These are phyloP conservation scores for Platerodrilus igneus DNA, from an alignment of 2,888 invertebrate genomes.

Conservation along the genomic window DNA sequence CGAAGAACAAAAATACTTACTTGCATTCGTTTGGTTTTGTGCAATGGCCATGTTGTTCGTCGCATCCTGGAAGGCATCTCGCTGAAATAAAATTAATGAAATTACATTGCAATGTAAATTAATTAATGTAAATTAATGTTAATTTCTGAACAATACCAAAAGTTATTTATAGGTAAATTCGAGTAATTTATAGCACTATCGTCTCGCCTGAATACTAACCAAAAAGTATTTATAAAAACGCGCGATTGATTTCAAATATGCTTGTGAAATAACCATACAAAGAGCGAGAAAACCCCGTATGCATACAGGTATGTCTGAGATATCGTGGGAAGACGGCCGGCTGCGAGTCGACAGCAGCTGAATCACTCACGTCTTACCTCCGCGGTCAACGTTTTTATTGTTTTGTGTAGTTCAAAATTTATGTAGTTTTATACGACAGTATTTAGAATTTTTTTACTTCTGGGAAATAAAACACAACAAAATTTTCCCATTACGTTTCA, in stretches of 20 bases:
- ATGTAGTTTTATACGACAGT: no score
- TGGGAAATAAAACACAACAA: no score
- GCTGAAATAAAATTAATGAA: conserved; percentile 76
- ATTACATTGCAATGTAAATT: no score
- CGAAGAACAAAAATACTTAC: conserved; percentile 67
- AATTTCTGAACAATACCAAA: no score
- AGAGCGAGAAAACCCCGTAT: conserved; percentile 41
- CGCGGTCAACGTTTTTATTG: conserved; percentile 46
- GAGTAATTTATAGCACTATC: no score
- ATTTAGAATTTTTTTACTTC: no score
- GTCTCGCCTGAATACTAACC: no score
- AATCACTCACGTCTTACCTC: conserved; percentile 46
- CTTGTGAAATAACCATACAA: conserved; percentile 15
- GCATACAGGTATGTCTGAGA: conserved; percentile 44
- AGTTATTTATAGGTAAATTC: no score
- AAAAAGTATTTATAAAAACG: conserved; percentile 10
- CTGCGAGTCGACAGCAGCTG: conserved; percentile 43
- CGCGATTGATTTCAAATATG: conserved; percentile 13
- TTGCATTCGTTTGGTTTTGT: conserved; percentile 90
- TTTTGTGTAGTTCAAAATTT: conserved; percentile 46
- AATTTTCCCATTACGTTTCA: no score
- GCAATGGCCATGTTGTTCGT: conserved; percentile 86
- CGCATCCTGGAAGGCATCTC: conserved; percentile 89
- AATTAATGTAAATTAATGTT: no score
- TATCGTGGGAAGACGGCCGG: conserved; percentile 47